Conservation (phyloP, 2,797 vertebrate genomes). For the Molossus alvarezi region DNA sequence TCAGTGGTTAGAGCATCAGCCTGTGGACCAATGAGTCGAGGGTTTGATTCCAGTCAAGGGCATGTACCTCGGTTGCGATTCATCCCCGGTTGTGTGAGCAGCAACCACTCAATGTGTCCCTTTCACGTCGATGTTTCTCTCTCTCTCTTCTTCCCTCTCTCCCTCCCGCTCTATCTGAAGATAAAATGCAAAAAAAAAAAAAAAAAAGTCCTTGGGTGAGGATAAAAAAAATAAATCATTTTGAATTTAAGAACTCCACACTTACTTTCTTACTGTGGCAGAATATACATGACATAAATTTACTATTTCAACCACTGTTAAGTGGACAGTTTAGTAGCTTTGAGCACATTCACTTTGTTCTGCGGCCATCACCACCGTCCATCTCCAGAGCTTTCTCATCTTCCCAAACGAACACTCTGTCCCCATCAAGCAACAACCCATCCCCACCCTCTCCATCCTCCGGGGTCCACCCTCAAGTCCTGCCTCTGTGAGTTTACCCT, state of each 20-base stretch:
- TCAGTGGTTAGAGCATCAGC: no score
- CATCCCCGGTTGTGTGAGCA: no score
- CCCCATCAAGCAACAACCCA: neutral
- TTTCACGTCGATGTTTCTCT: no score
- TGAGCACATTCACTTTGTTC: neutral
- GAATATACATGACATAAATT: neutral
- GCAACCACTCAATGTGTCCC: no score
- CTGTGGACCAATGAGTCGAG: no score
- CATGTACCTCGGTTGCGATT: no score
- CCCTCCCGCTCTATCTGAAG: no score
- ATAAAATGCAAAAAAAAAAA: no score
- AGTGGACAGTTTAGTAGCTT: neutral
- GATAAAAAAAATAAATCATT: neutral
- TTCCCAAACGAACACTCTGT: neutral
- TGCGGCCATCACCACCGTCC: neutral
- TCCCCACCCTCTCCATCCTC: neutral
- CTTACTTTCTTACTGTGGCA: neutral
- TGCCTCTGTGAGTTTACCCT: neutral
- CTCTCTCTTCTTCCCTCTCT: no score
- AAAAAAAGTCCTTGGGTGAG: no score
- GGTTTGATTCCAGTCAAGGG: no score
- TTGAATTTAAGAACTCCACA: neutral
- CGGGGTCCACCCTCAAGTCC: no score
- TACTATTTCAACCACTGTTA: neutral
- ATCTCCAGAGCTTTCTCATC: neutral